Conservation (phyloP, 2,113 vertebrate genomes). For the Coreoperca whiteheadi region DNA sequence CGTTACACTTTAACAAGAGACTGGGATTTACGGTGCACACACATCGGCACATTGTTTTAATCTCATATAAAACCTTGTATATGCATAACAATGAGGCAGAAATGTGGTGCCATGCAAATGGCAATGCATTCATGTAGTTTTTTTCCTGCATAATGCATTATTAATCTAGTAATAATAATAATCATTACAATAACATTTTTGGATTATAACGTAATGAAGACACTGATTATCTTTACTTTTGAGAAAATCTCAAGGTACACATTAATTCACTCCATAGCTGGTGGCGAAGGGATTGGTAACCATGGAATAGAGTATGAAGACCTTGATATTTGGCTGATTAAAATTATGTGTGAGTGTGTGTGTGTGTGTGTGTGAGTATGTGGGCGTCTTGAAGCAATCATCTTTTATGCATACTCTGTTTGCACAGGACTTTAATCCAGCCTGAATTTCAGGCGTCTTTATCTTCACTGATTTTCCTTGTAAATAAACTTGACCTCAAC, state of each 20-base stretch:
- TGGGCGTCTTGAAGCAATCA: constrained; percentile 57
- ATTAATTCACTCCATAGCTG: constrained; percentile 38
- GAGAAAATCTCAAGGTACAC: constrained; percentile 43
- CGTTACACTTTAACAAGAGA: background rate
- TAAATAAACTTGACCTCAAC: constrained; percentile 64
- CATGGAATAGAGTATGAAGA: constrained; percentile 26
- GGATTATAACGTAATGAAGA: constrained; percentile 33
- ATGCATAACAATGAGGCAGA: background rate
- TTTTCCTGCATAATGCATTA: background rate
- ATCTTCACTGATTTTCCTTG: constrained; percentile 45
- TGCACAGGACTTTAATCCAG: constrained; percentile 48
- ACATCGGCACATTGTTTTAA: background rate
- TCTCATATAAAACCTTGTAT: background rate
- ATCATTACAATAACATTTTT: constrained; percentile 11
- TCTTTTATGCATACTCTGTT: constrained; percentile 55
- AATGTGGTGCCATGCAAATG: background rate
- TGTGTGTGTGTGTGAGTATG: constrained; percentile 31
- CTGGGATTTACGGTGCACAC: background rate
- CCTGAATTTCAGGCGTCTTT: constrained; percentile 52
- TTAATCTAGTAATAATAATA: constrained; percentile 23
- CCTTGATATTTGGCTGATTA: constrained; percentile 50
- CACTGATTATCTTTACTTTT: constrained; percentile 38
- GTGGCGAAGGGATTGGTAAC: constrained; percentile 1
- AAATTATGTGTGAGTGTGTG: constrained; percentile 34
- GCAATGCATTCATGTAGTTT: background rate